Percentiles rank a stretch among this genome's conserved stretches.
Conservation (phyloP, 2,797 vertebrate species). For the Loris lydekkerianus region DNA sequence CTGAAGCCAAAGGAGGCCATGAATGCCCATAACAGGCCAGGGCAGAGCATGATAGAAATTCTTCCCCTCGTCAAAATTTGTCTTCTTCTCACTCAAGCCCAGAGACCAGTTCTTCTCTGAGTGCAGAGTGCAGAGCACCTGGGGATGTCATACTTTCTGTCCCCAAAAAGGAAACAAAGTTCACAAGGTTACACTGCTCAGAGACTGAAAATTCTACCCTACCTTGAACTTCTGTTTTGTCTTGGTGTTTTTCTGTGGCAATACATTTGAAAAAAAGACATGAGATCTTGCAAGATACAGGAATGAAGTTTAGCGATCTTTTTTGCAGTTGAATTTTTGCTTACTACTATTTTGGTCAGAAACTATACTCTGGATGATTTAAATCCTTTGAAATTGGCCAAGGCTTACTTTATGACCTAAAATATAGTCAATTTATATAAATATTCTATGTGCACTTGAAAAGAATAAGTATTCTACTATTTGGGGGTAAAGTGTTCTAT, state of each 20-base stretch:
- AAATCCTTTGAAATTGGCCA: no score
- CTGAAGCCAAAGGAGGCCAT: not conserved
- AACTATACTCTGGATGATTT: no score
- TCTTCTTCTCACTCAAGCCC: not conserved
- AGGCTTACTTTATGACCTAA: no score
- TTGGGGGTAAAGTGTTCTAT: not conserved
- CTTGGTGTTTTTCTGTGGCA: not conserved
- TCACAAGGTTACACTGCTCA: not conserved
- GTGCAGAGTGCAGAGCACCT: not conserved
- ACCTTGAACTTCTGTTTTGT: not conserved
- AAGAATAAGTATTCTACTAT: not conserved
- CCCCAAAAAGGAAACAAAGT: slow-evolving; percentile 40
- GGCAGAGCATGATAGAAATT: not conserved
- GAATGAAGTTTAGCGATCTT: no score
- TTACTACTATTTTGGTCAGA: no score
- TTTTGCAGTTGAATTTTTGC: no score
- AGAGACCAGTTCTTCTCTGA: not conserved
- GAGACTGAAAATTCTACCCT: not conserved
- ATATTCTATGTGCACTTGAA: not conserved
- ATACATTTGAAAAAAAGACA: not conserved
- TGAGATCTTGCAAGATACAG: not conserved
- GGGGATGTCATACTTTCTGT: not conserved
- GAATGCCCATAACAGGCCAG: slow-evolving; percentile 3
- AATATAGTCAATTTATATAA: not conserved
- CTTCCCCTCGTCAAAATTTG: not conserved